Base-by-base conservation (phyloP, 2,888 invertebrate species). In the Dicycla oo region DNA sequence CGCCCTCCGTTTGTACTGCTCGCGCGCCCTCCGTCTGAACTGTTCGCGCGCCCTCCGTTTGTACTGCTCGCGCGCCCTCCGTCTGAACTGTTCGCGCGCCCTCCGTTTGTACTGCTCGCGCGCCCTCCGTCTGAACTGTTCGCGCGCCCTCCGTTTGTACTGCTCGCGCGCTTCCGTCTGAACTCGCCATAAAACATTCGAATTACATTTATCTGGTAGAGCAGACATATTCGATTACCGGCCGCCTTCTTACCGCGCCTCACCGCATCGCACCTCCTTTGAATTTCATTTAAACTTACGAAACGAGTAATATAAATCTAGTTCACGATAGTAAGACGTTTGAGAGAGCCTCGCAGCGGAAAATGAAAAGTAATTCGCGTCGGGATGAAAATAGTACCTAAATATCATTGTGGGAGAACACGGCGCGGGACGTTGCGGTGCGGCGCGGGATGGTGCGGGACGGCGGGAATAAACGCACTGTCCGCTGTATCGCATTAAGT, bases 351-450 rank as follows among this genome's bases (percentile, higher is more conserved):
- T 80, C 72, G 81, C 73, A 65, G 75, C 70, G 81, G 79, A 85
- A 88, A 87, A 89, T 86, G 80, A 86, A 88, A 89, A 88, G 86
- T 88, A 87, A 90, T 88, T 85, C 82, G 78, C 66, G 69, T 72
- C 78, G 69, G 70, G 85, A 88, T 86, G 86, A 88, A 88, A 88
- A 86, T 88, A 86, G 84, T 88, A 34, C 34, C 30, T 30, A 88
- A 90, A 88, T 87, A 38, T 38, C 83, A 86, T 85, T 80, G 81
- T 76, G 77, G 69, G 49, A 65, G 72, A 80, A 65, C 40, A 38
- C 64, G 69, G 40, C 11, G 20, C 66, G 64, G 71, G 7, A 67
- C 56, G 64, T 67, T 18, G 47, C 23, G 63, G n/a, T 26, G 60
- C 68, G 64, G 72, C 8, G 69, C 57, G 64, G 57, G 38, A 43